Evolutionary conservation across 2,797 vertebrate genomes (phyloP), one percentile per base, ranked within the genome.

Genomic region (Mormyrops attenuatus): DNA sequence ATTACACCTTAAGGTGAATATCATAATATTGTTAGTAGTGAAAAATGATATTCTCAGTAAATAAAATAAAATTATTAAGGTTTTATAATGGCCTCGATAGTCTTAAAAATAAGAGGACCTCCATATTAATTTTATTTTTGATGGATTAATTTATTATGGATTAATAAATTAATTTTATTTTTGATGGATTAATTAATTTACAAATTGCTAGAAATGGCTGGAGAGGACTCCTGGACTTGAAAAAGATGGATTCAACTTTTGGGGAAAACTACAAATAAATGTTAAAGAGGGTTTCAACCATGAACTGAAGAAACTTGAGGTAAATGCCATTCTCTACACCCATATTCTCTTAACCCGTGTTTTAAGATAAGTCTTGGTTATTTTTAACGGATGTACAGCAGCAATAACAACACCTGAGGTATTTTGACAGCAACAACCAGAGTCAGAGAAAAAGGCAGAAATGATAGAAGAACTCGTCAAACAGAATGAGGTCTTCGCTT

Each of bases 151-250:
- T 87, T 55, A 57, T 55, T 30, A 30, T 30, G 26, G 26, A 30
- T 30, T 30, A 30, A 30, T 30, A 30, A 30, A 17, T 80, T 20
- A 6, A n/a, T 50, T 49, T 41, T 9, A 49, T n/a, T 84, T 13
- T 47, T 49, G n/a, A 22, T 30, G 44, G 3, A 85, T 85, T 52
- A 2, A 85, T 22, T 87, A 30, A 30, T 30, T 30, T 55, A 57
- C 38, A n/a, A 55, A 38, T 49, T 87, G 50, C 90, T 91, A 99
- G 98, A 96, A 97, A 93, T 99, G 98, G 98, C 95, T 99, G 92
- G 98, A 99, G 95, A 97, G 99, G 94, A 99, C 99, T 89, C 98
- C 98, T 0, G 98, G 98, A 84, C 95, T 99, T 47, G 96, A 98
- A 13, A 94, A 90, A 63, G 95, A 97, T 90, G 97, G 96, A 90